Base-by-base conservation (phyloP, 2,888 invertebrate species). In the Xestia c-nigrum region DNA sequence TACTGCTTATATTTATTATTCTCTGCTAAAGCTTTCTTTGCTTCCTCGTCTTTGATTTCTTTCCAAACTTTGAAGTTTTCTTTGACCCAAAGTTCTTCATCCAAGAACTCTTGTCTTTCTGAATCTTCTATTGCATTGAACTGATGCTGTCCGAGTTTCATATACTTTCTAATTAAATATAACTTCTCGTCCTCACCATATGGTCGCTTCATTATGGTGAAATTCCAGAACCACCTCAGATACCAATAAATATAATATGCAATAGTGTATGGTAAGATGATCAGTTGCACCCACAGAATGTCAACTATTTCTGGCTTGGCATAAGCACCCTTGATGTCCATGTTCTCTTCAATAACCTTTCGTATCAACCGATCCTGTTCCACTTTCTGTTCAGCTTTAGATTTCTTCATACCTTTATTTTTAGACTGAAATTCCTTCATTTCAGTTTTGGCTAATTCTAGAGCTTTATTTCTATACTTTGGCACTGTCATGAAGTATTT, bases 291-390 rank as follows among this genome's bases (percentile, higher is more conserved):
- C 98, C 98, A 99, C 12, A 99, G 95, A 14, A 99, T 97, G 93
- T 99, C 98, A 70, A 95, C 91, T 38, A 98, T 93, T 72, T 97
- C 97, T 0, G 99, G 99, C 91, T 98, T 99, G 0, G 98, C 98
- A 94, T 99, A 99, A 1, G 98, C 99, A 31, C 99, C 99, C 92
- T 99, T 98, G 67, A 99, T 99, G 91, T 99, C 99, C 98, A 99
- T 98, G 91, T 99, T 99, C 86, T 99, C 98, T 94, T 98, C 98
- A 77, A 99, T 98, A 5, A 99, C 98, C 92, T 97, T 97, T 82
- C 98, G 97, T 74, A 99, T 98, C 59, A 99, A 97, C 78, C 97
- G 97, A 91, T 99, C 99, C 83, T 98, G 97, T 93, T 99, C 98
- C 86, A 98, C 98, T 92, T 98, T 98, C 85, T 97, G 97, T 90